These are phyloP conservation scores for Halictus ligatus DNA, from an alignment of 2,888 invertebrate species.

Conservation along the genomic window DNA sequence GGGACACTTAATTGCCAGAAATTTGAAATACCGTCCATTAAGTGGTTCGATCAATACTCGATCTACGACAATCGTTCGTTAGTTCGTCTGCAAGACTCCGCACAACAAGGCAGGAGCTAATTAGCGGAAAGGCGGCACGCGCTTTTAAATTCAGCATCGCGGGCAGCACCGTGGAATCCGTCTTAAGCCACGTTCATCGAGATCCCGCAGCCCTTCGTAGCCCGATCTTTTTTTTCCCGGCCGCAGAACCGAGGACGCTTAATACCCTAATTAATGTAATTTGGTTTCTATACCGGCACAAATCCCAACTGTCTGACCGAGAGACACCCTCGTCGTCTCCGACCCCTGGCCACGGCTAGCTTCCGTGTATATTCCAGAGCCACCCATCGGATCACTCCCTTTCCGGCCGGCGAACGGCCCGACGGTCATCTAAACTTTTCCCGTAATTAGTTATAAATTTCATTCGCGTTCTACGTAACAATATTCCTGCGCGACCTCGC, in stretches of 20 bases:
- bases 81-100: constrained; percentile 30
- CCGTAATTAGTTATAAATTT: constrained; percentile 83
- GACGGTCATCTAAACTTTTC: constrained; percentile 82
- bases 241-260: constrained; percentile 66
- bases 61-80: constrained; percentile 27
- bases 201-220: constrained; percentile 19
- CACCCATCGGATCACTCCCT: constrained; percentile 63
- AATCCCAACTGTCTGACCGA: constrained; percentile 61
- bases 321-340: constrained; percentile 37
- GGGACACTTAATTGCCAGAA: not conserved
- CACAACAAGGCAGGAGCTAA: constrained; percentile 43
- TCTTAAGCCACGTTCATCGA: constrained; percentile 72
- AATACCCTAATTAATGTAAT: constrained; percentile 79
- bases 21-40: not conserved
- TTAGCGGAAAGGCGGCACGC: constrained; percentile 56
- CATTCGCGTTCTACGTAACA: constrained; percentile 79
- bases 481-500: constrained; percentile 77
- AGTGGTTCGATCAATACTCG: constrained; percentile 24
- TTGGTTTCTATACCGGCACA: constrained; percentile 74
- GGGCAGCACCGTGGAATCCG: constrained; percentile 67
- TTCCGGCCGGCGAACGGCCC: constrained; percentile 72
- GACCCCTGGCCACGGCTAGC: constrained; percentile 22
- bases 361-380: constrained; percentile 46
- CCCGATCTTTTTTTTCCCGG: constrained; percentile 39
- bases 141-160: constrained; percentile 68